Percentiles rank a stretch among this genome's conserved stretches.
Evolutionary conservation across 2,888 invertebrate species (phyloP).

Genomic region (Ochlodes sylvanus): DNA sequence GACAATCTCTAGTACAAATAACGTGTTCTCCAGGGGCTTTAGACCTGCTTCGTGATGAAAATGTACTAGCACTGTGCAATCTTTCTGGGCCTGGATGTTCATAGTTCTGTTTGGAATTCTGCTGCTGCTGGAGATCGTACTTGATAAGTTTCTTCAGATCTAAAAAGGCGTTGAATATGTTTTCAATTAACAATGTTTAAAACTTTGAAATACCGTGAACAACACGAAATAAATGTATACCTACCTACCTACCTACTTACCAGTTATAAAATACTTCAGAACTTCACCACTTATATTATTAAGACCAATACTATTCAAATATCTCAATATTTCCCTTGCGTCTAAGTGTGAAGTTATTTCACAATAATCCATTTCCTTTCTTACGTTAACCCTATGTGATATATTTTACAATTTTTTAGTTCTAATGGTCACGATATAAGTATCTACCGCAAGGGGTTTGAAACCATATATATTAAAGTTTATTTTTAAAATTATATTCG

Average conservation of each 20-base stretch:
- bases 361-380: slow-evolving; percentile 55
- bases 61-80: slow-evolving; percentile 77
- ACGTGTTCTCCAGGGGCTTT: slow-evolving; percentile 53
- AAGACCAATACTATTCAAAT: slow-evolving; percentile 91
- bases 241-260: slow-evolving; percentile 73
- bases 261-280: slow-evolving; percentile 91
- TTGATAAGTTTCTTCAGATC: slow-evolving; percentile 89
- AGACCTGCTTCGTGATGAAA: slow-evolving; percentile 72
- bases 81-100: slow-evolving; percentile 67
- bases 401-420: neutral
- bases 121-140: slow-evolving; percentile 78
- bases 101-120: slow-evolving; percentile 50
- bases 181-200: too few relatives aligned
- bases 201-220: too few relatives aligned
- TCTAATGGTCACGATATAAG: too few relatives aligned
- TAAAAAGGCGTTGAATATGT: slow-evolving; percentile 56
- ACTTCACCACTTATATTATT: slow-evolving; percentile 90
- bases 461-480: too few relatives aligned
- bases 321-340: slow-evolving; percentile 89
- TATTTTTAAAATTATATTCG: too few relatives aligned
- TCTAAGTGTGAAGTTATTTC: slow-evolving; percentile 82
- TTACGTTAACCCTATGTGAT: neutral
- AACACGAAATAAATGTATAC: neutral
- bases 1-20: slow-evolving; percentile 64
- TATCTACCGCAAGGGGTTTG: too few relatives aligned